Percentiles rank a stretch among this genome's conserved stretches.
Conservation (phyloP, 2,113 vertebrate genomes). For the Hydropotes inermis region DNA sequence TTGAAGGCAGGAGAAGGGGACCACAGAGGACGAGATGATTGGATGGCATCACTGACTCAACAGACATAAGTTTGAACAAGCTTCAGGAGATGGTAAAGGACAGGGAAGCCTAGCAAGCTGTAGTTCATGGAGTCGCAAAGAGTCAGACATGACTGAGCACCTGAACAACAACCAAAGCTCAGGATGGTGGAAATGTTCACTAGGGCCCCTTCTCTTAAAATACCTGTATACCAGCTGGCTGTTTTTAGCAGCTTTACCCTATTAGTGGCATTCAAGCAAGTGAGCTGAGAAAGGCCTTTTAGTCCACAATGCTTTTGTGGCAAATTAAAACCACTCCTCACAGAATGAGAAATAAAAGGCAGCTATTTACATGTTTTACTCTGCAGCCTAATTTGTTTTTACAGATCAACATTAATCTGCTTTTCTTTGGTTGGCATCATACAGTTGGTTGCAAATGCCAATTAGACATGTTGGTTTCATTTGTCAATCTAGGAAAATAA, state of each 20-base stretch:
- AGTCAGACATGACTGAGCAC: background rate
- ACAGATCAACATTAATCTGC: constrained; percentile 36
- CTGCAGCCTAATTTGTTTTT: constrained; percentile 46
- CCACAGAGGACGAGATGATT: background rate
- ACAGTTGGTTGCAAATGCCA: constrained; percentile 53
- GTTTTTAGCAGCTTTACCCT: background rate
- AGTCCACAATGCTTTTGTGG: background rate
- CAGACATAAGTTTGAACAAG: background rate
- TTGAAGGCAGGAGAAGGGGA: background rate
- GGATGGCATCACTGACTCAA: background rate
- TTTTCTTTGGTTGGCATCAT: background rate
- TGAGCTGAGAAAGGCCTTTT: constrained; percentile 37
- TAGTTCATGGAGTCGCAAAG: background rate
- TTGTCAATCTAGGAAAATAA: constrained; percentile 32
- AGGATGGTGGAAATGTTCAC: background rate
- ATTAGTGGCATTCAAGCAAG: constrained; percentile 21
- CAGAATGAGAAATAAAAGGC: constrained; percentile 48
- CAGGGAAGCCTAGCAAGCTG: background rate
- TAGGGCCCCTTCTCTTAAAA: background rate
- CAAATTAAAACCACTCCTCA: constrained; percentile 44
- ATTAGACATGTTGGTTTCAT: constrained; percentile 1
- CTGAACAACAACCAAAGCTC: background rate
- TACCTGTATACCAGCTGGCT: background rate
- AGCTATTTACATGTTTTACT: constrained; percentile 2
- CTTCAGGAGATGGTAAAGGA: background rate